A percentile compares a stretch with the other conserved stretches of the same genome.
Conservation (phyloP, 2,888 invertebrate genomes). For the Polydrusus tereticollis region DNA sequence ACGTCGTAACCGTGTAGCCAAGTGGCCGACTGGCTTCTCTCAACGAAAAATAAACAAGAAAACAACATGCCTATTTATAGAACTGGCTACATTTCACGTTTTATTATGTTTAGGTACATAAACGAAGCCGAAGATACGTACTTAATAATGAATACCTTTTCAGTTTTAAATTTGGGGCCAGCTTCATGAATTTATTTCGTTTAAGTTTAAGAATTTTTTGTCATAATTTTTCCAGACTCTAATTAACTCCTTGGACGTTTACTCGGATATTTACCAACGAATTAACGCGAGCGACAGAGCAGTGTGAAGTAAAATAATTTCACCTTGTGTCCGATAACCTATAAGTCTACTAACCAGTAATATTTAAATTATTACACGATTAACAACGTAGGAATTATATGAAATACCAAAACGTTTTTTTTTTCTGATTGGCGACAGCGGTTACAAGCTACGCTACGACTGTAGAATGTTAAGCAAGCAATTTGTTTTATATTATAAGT, state of each 20-base stretch:
- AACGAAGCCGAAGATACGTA: constrained; percentile 6
- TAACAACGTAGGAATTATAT: constrained; percentile 33
- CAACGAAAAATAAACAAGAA: constrained; percentile 40
- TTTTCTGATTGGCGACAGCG: constrained; percentile 27
- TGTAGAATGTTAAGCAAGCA: constrained; percentile 24
- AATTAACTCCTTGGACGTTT: no score
- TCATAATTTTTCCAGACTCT: no score
- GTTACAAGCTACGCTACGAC: constrained; percentile 33
- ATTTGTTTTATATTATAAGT: constrained; percentile 11
- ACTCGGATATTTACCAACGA: constrained; percentile 13
- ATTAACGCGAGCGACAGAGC: neutral
- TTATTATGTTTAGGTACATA: constrained; percentile 27
- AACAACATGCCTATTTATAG: constrained; percentile 38
- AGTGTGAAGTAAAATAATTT: constrained; percentile 26
- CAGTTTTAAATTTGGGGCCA: neutral
- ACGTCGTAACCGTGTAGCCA: constrained; percentile 29
- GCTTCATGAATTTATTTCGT: no score
- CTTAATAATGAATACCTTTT: constrained; percentile 31
- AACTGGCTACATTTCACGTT: constrained; percentile 3
- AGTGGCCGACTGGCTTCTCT: constrained; percentile 43
- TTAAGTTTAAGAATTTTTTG: no score
- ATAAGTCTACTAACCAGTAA: constrained; percentile 47
- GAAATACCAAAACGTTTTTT: constrained; percentile 37
- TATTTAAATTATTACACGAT: constrained; percentile 45
- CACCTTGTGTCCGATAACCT: constrained; percentile 47